These are phyloP conservation scores for Mareca strepera DNA, from an alignment of 2,797 vertebrate species.

Conservation along the genomic window DNA sequence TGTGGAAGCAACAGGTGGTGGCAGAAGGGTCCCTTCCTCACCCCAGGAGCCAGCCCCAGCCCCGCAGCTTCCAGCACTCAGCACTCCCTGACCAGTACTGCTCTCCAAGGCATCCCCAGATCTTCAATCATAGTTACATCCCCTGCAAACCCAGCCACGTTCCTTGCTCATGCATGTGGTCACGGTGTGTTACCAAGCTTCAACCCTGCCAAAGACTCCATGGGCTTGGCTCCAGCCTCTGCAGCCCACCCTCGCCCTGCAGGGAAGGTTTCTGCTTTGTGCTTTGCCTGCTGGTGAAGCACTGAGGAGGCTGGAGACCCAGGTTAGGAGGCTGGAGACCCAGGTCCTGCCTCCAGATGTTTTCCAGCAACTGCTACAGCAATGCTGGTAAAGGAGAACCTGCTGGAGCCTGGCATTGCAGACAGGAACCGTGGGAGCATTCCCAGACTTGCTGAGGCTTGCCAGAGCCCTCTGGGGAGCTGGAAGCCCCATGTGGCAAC, in stretches of 20 bases:
- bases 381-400: neutral
- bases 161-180: neutral
- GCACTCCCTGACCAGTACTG: neutral
- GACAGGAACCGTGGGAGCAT: neutral
- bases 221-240: neutral
- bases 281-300: neutral
- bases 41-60: neutral
- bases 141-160: fast-evolving
- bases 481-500: neutral
- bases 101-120: neutral
- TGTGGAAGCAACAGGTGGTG: fast-evolving
- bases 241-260: neutral
- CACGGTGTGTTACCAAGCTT: neutral
- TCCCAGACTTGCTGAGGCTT: neutral
- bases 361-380: neutral
- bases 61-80: neutral
- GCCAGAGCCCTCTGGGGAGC: neutral
- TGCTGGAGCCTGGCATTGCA: neutral
- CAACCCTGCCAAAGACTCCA: neutral
- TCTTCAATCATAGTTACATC: neutral
- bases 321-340: neutral
- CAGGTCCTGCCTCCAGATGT: neutral
- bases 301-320: neutral
- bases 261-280: neutral
- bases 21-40: neutral